phyloP scores from a whole-genome alignment of 2,797 vertebrate species.

The Myotis daubentonii region DNA sequence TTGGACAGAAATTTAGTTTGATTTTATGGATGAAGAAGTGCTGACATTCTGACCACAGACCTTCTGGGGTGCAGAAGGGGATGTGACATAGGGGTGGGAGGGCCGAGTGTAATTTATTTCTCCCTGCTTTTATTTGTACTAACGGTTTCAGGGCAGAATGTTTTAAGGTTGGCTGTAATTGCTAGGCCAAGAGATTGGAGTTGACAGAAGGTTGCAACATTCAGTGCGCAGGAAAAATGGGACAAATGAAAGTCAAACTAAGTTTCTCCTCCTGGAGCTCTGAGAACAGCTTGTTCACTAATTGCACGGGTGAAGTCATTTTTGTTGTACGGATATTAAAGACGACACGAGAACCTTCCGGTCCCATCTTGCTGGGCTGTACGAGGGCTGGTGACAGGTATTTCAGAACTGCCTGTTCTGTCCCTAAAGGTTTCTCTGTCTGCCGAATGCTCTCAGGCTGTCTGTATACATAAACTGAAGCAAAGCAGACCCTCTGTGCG shows the following conservation, averaged over 20 bases:
- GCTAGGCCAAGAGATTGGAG: constrained; percentile 53
- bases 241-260: constrained; percentile 67
- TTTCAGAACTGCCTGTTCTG: constrained; percentile 70
- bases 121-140: constrained; percentile 51
- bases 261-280: constrained; percentile 60
- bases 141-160: constrained; percentile 45
- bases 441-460: constrained; percentile 20
- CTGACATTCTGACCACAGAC: constrained; percentile 18
- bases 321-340: constrained; percentile 57
- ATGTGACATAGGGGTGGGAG: not conserved
- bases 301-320: constrained; percentile 69
- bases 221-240: constrained; percentile 46
- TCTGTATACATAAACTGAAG: constrained; percentile 6
- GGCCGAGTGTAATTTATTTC: constrained; percentile 15
- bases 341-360: constrained; percentile 36
- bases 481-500: not conserved
- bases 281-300: constrained; percentile 69
- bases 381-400: constrained; percentile 67
- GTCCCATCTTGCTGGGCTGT: constrained; percentile 55
- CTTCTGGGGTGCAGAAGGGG: constrained; percentile 24
- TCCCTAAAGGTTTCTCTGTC: constrained; percentile 61
- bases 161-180: constrained; percentile 53
- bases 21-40: constrained; percentile 26
- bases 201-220: constrained; percentile 57
- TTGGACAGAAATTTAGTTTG: constrained; percentile 38